Conservation (phyloP, 2,888 invertebrate genomes). For the Ennomos erosarius region DNA sequence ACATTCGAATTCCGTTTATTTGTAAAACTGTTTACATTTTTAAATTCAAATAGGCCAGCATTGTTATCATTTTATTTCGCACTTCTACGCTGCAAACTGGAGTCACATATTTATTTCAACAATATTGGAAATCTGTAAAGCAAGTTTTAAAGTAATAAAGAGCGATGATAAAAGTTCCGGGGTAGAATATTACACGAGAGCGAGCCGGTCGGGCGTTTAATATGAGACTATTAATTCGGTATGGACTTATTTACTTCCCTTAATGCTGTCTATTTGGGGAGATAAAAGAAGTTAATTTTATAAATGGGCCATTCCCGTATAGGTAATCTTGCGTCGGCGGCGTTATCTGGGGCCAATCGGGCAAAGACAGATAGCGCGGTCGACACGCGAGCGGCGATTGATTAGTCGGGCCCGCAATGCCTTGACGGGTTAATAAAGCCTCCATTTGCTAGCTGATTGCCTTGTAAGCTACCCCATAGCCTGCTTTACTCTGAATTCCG, state of each 20-base stretch:
- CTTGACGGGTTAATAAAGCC: constrained; percentile 83
- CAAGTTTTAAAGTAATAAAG: constrained; percentile 29
- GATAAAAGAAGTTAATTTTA: constrained; percentile 83
- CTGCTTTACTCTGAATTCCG: constrained; percentile 66
- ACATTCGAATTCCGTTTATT: constrained; percentile 20
- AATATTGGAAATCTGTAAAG: constrained; percentile 33
- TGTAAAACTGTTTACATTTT: constrained; percentile 28
- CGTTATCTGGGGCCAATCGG: constrained; percentile 80
- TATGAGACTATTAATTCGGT: constrained; percentile 63
- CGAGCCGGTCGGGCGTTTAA: constrained; percentile 53
- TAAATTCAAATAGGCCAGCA: constrained; percentile 18
- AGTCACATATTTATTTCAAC: constrained; percentile 29
- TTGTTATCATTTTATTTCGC: constrained; percentile 33
- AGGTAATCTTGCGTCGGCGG: constrained; percentile 79
- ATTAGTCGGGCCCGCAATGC: constrained; percentile 79
- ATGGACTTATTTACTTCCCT: constrained; percentile 76
- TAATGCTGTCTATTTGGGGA: constrained; percentile 72
- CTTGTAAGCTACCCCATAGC: constrained; percentile 69
- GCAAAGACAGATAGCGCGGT: constrained; percentile 82
- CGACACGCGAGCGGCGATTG: constrained; percentile 83
- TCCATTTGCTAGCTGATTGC: constrained; percentile 75
- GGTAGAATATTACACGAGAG: constrained; percentile 21
- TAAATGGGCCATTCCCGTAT: constrained; percentile 79
- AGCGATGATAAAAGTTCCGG: constrained; percentile 18
- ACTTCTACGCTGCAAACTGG: constrained; percentile 30